phyloP scores from a whole-genome alignment of 2,797 vertebrate genomes.

The Pangasius macronema region DNA sequence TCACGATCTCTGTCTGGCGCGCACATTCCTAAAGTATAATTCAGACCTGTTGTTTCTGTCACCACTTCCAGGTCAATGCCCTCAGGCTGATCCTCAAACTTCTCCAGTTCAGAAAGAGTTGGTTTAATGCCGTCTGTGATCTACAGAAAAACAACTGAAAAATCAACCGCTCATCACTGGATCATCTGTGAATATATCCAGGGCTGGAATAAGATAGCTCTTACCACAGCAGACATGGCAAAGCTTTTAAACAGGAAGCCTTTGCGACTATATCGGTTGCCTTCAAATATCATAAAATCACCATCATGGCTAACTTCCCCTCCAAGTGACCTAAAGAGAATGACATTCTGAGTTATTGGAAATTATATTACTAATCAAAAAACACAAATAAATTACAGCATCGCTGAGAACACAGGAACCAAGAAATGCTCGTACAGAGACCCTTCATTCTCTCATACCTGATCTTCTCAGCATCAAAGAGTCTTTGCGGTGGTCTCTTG shows the following conservation, averaged over 20 bases:
- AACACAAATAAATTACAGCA: neutral
- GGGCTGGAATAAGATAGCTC: neutral
- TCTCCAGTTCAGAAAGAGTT: slow-evolving; percentile 92
- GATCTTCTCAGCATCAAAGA: slow-evolving; percentile 96
- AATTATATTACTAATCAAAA: neutral
- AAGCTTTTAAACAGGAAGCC: slow-evolving; percentile 97
- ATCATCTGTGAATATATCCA: neutral
- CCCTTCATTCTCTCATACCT: slow-evolving; percentile 68
- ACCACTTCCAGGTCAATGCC: slow-evolving; percentile 96
- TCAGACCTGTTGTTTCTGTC: slow-evolving; percentile 86
- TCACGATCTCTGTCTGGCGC: neutral
- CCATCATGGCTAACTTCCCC: slow-evolving; percentile 93
- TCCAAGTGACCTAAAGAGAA: slow-evolving; percentile 81
- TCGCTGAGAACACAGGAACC: neutral
- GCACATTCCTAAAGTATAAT: neutral
- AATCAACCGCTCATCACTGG: neutral
- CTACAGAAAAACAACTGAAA: slow-evolving; percentile 61
- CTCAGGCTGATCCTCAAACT: slow-evolving; percentile 95
- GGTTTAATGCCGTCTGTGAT: slow-evolving; percentile 96
- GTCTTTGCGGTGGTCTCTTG: slow-evolving; percentile 87
- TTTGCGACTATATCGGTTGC: slow-evolving; percentile 93
- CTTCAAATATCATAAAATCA: slow-evolving; percentile 97
- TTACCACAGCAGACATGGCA: slow-evolving; percentile 96
- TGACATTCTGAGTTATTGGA: slow-evolving; percentile 17
- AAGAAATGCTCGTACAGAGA: neutral